Conservation (phyloP, 1,140 invertebrate genomes). For the Cyrtorhinus lividipennis region DNA sequence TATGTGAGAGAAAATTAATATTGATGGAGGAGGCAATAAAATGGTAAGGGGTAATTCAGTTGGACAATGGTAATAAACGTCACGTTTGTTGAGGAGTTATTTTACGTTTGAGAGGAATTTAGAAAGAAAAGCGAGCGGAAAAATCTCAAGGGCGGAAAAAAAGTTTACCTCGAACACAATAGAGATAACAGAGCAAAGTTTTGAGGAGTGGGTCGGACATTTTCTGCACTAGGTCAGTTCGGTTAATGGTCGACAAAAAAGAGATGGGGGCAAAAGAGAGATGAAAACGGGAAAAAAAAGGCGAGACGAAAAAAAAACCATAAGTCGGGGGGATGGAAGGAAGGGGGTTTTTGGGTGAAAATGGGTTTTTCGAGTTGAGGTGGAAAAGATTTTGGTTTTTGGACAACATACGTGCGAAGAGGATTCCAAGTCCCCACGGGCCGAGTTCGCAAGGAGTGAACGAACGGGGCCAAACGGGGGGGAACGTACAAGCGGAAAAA, state of each 20-base stretch:
- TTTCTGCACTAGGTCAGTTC: not conserved
- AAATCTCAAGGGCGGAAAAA: not conserved
- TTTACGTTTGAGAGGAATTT: too few relatives aligned
- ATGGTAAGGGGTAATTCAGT: too few relatives aligned
- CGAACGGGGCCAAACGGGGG: not conserved
- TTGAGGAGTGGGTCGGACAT: not conserved
- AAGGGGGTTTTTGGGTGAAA: not conserved
- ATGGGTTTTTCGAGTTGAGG: not conserved
- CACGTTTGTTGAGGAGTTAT: too few relatives aligned
- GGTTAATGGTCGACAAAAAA: not conserved
- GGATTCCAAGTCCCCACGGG: not conserved
- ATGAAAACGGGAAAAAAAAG: not conserved
- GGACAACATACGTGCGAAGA: not conserved
- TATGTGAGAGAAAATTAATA: too few relatives aligned
- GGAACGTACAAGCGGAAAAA: not conserved
- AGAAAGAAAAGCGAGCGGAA: not conserved
- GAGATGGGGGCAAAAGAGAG: not conserved
- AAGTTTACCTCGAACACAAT: not conserved
- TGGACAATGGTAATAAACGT: too few relatives aligned
- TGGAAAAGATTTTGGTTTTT: too few relatives aligned
- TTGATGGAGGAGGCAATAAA: too few relatives aligned
- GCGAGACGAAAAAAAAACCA: not conserved
- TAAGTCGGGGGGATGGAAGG: not conserved
- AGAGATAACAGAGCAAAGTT: not conserved
- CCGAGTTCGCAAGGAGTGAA: not conserved